Percentiles rank a stretch among this genome's conserved stretches.
phyloP scores from a whole-genome alignment of 2,113 vertebrate species.

The Glaucidium brasilianum region DNA sequence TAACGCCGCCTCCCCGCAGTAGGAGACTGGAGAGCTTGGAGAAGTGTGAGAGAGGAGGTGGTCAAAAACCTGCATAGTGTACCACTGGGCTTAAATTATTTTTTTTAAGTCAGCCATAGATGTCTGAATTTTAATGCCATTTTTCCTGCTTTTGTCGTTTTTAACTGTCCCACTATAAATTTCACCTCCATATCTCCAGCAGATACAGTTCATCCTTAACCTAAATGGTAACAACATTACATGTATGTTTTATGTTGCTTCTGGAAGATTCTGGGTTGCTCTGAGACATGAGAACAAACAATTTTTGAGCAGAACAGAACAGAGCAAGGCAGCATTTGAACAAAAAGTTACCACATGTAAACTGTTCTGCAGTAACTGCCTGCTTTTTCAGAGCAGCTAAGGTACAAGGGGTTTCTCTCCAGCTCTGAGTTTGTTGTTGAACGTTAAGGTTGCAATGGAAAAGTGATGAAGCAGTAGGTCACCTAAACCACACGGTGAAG shows the following conservation, averaged over 20 bases:
- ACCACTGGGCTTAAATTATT: background rate
- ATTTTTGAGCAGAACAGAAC: background rate
- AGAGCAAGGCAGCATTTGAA: background rate
- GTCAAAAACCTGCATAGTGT: background rate
- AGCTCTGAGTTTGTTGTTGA: background rate
- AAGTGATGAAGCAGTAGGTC: background rate
- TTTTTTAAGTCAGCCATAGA: background rate
- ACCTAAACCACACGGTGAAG: accelerated
- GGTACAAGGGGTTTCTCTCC: background rate
- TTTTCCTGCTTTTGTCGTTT: background rate
- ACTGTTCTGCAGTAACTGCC: background rate
- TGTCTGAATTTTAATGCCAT: background rate
- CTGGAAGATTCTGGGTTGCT: background rate
- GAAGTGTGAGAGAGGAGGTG: background rate
- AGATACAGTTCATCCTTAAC: background rate
- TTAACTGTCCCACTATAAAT: background rate
- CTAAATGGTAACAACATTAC: background rate
- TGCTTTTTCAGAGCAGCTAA: background rate
- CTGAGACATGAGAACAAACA: background rate
- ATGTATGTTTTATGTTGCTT: background rate
- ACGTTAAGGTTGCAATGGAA: background rate
- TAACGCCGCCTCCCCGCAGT: accelerated
- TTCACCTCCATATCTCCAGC: background rate
- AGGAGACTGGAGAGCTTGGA: background rate
- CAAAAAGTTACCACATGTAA: background rate